phyloP scores from a whole-genome alignment of 1,140 invertebrate species.

The Eubasilissa regina region DNA sequence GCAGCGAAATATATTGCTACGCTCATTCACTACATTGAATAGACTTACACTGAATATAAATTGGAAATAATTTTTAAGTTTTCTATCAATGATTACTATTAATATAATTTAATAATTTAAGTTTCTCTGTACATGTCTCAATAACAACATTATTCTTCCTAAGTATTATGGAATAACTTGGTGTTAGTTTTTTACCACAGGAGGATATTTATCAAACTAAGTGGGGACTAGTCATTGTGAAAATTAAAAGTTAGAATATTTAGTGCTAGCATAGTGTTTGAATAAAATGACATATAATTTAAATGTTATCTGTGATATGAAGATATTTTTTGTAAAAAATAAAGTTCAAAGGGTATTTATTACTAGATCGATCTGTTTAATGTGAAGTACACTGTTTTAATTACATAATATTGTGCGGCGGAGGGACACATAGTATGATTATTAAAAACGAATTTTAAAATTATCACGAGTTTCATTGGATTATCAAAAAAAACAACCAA shows the following conservation, averaged over 20 bases:
- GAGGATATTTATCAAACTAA: not conserved
- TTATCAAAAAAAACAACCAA: no score
- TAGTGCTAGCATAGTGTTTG: slow-evolving; percentile 9
- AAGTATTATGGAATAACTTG: not conserved
- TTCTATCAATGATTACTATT: no score
- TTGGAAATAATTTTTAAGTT: no score
- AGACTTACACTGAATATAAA: no score
- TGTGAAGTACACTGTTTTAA: not conserved
- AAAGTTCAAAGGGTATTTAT: slow-evolving; percentile 58
- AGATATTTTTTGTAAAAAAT: slow-evolving; percentile 58
- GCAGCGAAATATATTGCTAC: no score
- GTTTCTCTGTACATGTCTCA: no score
- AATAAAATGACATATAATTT: slow-evolving; percentile 47
- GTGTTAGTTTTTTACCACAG: slow-evolving; percentile 14
- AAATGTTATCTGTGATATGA: slow-evolving; percentile 60
- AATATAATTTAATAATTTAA: no score
- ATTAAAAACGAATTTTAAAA: slow-evolving; percentile 21
- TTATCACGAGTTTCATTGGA: not conserved
- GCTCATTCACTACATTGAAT: no score
- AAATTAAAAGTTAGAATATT: slow-evolving; percentile 26
- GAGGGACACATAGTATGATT: not conserved
- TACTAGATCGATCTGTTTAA: slow-evolving; percentile 20
- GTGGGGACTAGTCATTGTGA: slow-evolving; percentile 34
- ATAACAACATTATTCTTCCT: no score
- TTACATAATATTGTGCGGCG: not conserved